Base-by-base conservation (phyloP, 37 sponge, comb jelly and placozoan species). In the Chondrilla cf. caribensis region DNA sequence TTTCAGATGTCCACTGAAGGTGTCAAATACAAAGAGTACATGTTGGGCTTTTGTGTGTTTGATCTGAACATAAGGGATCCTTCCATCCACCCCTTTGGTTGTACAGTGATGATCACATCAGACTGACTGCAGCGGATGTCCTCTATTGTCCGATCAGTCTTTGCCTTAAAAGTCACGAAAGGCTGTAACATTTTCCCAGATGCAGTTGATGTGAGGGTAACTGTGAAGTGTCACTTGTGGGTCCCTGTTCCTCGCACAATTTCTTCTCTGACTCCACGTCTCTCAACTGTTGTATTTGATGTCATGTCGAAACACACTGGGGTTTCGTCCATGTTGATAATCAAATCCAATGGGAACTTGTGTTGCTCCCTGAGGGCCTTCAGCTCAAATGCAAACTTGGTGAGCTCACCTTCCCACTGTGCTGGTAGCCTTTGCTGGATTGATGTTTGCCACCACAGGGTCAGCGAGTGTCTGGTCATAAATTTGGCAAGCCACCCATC, bases 401-500 rank as follows among this genome's bases (percentile, higher is more conserved):
- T n/a, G n/a, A n/a, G n/a, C n/a, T n/a, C n/a, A n/a, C n/a, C n/a
- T n/a, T n/a, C n/a, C n/a, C n/a, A n/a, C n/a, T n/a, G n/a, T n/a
- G n/a, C n/a, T n/a, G n/a, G n/a, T n/a, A n/a, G n/a, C n/a, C n/a
- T n/a, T n/a, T n/a, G n/a, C n/a, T n/a, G n/a, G n/a, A n/a, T n/a
- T n/a, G n/a, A n/a, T n/a, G n/a, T n/a, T n/a, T n/a, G n/a, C n/a
- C n/a, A n/a, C n/a, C n/a, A n/a, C n/a, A n/a, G n/a, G n/a, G n/a
- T n/a, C n/a, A n/a, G n/a, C n/a, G n/a, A n/a, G n/a, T n/a, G n/a
- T n/a, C n/a, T n/a, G n/a, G n/a, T n/a, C n/a, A n/a, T n/a, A 32
- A 84, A 84, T 40, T 59, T 84, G 3, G 26, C 31, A 1, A 84
- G 78, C 84, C 84, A 82, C 54, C 84, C 84, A 84, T 84, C 84